Base-by-base conservation (phyloP, 2,888 invertebrate genomes). In the Molanna angustata region DNA sequence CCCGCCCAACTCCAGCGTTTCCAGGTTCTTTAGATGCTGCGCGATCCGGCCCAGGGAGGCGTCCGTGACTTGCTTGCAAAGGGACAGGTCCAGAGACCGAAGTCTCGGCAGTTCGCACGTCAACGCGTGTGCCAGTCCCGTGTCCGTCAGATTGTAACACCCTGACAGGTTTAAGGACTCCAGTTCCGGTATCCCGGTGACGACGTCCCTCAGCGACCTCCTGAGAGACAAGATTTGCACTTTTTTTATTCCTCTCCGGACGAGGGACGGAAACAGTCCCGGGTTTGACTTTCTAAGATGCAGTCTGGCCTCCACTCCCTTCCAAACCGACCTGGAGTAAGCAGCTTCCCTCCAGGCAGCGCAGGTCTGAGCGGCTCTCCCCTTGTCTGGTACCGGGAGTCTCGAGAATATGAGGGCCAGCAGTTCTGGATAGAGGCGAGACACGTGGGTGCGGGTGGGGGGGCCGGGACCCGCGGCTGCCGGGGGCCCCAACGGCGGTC, bases 41-140 rank as follows among this genome's bases (percentile, higher is more conserved):
- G 92, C 89, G 71, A 95, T 93, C 65, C 88, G 79, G 14, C 87
- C 86, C 19, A 95, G 78, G 46, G 92, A 90, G 20, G 86, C 85
- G 71, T 96, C 95, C n/a, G 93, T 92, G 56, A 96, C 88, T 76
- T 94, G 94, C 71, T 96, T 96, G 75, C 96, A 96, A 53, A 95
- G 75, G 40, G 93, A 93, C 48, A 96, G 78, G 70, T 96, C 91
- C 58, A 96, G 79, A 62, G 86, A 81, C 58, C 85, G 87, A 47
- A 96, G 75, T 27, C 86, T 83, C 46, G 88, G 86, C 59, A 88
- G 77, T 61, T 90, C 89, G 7, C 82, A 78, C 40, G 84, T 80
- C 64, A 96, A 88, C 2, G 94, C 93, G 64, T 88, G 88, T 35
- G 86, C 84, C 56, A 96, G 76, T 42, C 90, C 90, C 40, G 84